Base-by-base conservation (phyloP, 2,113 vertebrate species). In the Callocephalon fimbriatum region DNA sequence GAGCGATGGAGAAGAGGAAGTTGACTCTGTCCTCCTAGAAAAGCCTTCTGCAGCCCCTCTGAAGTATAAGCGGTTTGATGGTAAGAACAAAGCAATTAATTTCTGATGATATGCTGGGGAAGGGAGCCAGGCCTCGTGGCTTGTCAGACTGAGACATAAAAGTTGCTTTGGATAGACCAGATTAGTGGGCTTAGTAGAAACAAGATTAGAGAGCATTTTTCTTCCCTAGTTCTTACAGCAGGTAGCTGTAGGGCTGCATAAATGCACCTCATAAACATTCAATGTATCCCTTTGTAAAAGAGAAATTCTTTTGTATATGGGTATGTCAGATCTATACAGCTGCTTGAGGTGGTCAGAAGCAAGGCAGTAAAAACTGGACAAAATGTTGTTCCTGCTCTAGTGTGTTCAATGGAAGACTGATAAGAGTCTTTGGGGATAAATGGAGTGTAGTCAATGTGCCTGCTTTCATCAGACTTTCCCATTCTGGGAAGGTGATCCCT, bases 11-110 rank as follows among this genome's bases (percentile, higher is more conserved):
- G 98, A 98, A 86, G 97, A 96, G 4, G 95, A 95, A 77, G 25
- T 32, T 96, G 88, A 82, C 32, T 35, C 62, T 50, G 25, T 75
- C 90, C 68, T 94, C 65, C n/a, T 32, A 32, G 91, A 95, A 50
- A 47, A 88, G 71, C 71, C 82, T 71, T 42, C 75, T 74, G 61
- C 59, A 93, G 80, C 45, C 80, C 59, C 86, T 90, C 63, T 66
- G 73, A 91, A 97, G 68, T 98, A 97, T 81, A 95, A 95, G 83
- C 99, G 59, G 67, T 99, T 99, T 98, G 97, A 99, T 86, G 99
- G 99, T 99, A 98, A 95, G 97, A 91, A 58, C 81, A 44, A 44
- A 76, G 22, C 67, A 78, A 35, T 91, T 83, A 19, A n/a, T 91
- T 79, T 78, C 72, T 72, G n/a, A 53, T 73, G 37, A 14, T 29